Conservation (phyloP, 2,113 vertebrate genomes). For the Archilochus colubris region DNA sequence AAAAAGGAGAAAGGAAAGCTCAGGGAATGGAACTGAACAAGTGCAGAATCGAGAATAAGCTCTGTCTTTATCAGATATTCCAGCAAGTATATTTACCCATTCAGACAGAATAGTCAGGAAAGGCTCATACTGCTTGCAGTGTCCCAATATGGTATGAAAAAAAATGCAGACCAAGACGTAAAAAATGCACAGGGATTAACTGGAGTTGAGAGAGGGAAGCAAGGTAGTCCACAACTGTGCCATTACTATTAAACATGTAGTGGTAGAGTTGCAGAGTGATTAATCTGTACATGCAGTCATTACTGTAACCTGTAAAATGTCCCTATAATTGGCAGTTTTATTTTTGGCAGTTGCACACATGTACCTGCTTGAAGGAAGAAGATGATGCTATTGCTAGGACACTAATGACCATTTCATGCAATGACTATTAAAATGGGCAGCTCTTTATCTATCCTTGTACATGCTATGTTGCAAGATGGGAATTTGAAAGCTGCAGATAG, state of each 20-base stretch:
- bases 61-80: background rate
- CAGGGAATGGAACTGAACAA: background rate
- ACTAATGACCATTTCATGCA: background rate
- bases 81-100: background rate
- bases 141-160: background rate
- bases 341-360: background rate
- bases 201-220: background rate
- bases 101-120: background rate
- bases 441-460: background rate
- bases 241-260: background rate
- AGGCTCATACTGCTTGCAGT: background rate
- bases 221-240: background rate
- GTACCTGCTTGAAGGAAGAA: background rate
- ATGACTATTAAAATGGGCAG: background rate
- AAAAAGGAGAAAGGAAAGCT: background rate
- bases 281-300: background rate
- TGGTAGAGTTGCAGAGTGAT: background rate
- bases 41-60: background rate
- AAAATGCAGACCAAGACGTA: background rate
- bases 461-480: background rate
- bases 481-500: conserved; percentile 8
- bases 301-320: background rate
- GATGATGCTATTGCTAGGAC: background rate
- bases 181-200: background rate
- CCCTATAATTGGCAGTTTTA: background rate